Conservation (phyloP, 2,888 invertebrate genomes). For the Anthoptus insignis region DNA sequence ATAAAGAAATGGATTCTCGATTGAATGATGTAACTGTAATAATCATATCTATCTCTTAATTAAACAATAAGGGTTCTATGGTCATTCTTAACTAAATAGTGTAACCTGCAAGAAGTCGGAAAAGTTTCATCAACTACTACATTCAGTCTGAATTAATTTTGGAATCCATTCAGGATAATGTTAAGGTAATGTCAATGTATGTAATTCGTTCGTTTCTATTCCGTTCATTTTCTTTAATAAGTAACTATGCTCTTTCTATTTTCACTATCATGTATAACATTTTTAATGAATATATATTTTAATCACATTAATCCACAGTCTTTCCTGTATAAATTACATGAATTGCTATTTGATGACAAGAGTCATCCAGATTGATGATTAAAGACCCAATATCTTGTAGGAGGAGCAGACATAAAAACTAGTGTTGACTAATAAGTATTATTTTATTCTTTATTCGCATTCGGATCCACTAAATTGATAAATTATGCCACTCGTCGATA, state of each 20-base stretch:
- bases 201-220: too few relatives aligned
- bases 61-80: constrained; percentile 13
- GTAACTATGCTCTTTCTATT: too few relatives aligned
- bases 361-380: too few relatives aligned
- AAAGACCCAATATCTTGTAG: too few relatives aligned
- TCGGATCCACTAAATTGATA: constrained; percentile 65
- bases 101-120: background rate
- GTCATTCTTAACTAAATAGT: background rate
- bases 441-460: constrained; percentile 48
- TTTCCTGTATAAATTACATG: too few relatives aligned
- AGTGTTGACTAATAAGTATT: background rate
- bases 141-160: background rate
- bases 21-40: constrained; percentile 19
- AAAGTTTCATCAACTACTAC: background rate
- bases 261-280: too few relatives aligned
- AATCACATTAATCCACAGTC: too few relatives aligned
- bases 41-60: constrained; percentile 4
- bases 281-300: too few relatives aligned
- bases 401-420: too few relatives aligned
- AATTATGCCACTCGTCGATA: constrained; percentile 72
- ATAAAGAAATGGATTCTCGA: constrained; percentile 21
- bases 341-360: too few relatives aligned
- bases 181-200: background rate
- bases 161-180: background rate
- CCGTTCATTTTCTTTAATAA: too few relatives aligned